Evolutionary conservation across 1,140 invertebrate genomes (phyloP), one percentile per base, ranked within the genome.

Genomic region (Drosophila bifasciata): DNA sequence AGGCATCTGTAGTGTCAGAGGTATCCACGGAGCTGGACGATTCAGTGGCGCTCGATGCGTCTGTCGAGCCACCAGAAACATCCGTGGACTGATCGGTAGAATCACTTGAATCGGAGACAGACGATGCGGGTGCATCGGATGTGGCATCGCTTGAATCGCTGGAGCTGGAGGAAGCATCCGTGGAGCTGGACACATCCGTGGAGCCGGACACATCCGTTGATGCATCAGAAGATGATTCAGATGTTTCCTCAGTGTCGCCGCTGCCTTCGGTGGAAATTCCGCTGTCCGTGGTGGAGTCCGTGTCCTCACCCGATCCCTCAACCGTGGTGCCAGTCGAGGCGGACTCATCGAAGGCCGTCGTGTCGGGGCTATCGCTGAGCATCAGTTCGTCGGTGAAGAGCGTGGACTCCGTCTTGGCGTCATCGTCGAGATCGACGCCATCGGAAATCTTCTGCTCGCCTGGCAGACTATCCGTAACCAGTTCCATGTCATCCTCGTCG

Each of bases 291-390:
- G 83, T 91, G 3, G 63, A 67, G 5, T 91, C 90, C 0, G 60
- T 49, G 3, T 73, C 58, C 21, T 88, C 79, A 6, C 89, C 90
- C 1, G 90, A 91, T 17, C 90, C 90, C 32, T 91, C 90, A 2
- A 79, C 49, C 17, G 90, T 91, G 15, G 61, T 79, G 5, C 70
- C 71, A 8, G 88, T 91, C 3, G 89, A 80, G 1, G 46, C 56
- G 15, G 71, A 83, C 7, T 28, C 68, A 15, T 86, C 88, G 16
- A 50, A 61, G 0, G 78, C 63, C 0, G 78, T 66, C 8, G 89
- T 66, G 5, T 77, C 76, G n/a, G 88, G 71, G 28, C 92, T 88
- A 70, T 95, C 95, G 72, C 94, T 94, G 39, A 93, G 90, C 95
- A 95, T 95, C 5, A 92, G 88, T 6, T 94, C 94, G 28, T 94